Conservation (phyloP, 2,797 vertebrate genomes). For the Tadarida brasiliensis region DNA sequence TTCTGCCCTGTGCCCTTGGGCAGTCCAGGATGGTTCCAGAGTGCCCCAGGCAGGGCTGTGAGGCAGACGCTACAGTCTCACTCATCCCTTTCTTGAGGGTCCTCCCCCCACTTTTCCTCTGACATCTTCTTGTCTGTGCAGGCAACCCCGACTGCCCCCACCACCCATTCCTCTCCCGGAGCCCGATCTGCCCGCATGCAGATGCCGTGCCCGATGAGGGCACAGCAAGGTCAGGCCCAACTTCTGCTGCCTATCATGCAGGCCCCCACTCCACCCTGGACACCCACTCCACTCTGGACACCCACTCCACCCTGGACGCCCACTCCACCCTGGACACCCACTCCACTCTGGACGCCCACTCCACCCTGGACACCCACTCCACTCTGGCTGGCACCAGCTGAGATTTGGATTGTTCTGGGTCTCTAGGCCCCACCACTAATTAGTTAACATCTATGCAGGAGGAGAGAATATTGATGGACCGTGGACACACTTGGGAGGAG, state of each 20-base stretch:
- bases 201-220: fast-evolving
- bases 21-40: fast-evolving
- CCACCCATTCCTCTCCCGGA: too few species aligned
- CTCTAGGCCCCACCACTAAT: neutral
- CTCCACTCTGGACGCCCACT: neutral
- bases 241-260: neutral
- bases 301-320: neutral
- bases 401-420: neutral
- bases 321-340: too few species aligned
- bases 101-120: neutral
- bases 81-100: neutral
- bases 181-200: neutral
- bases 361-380: neutral
- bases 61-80: too few species aligned
- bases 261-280: too few species aligned
- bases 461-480: neutral
- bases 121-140: neutral
- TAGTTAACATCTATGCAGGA: too few species aligned
- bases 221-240: too few species aligned
- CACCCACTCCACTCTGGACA: too few species aligned
- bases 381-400: neutral
- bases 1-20: neutral
- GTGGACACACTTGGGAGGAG: fast-evolving
- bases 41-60: neutral
- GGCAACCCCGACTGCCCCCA: fast-evolving